A percentile compares a stretch with the other conserved stretches of the same genome.
These are phyloP conservation scores for Halcyon senegalensis DNA, from an alignment of 2,113 vertebrate species.

Conservation along the genomic window DNA sequence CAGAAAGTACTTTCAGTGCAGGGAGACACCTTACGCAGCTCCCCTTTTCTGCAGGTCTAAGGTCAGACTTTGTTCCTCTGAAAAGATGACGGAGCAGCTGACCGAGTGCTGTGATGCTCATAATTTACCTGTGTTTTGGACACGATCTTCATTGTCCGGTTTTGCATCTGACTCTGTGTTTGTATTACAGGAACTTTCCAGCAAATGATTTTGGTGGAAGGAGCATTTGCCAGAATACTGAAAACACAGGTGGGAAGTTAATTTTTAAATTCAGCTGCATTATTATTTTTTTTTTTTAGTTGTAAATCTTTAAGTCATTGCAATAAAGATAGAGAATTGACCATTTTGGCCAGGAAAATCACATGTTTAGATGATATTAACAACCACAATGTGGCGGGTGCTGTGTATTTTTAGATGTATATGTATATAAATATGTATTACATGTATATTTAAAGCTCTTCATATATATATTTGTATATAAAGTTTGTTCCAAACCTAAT, in stretches of 20 bases:
- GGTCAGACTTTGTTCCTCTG: neutral
- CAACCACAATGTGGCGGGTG: neutral
- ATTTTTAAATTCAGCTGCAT: neutral
- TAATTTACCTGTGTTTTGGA: neutral
- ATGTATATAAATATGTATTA: too few relatives aligned
- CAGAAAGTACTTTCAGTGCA: slow-evolving; percentile 9
- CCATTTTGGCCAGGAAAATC: neutral
- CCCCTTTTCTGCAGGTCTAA: neutral
- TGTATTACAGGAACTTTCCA: neutral
- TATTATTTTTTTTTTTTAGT: neutral
- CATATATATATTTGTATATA: neutral
- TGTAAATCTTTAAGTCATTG: neutral
- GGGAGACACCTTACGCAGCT: slow-evolving; percentile 19
- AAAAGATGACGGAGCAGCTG: neutral
- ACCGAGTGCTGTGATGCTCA: neutral
- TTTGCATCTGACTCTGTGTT: neutral
- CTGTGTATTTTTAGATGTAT: neutral
- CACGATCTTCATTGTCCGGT: neutral
- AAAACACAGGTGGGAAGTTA: neutral
- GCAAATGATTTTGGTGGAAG: neutral
- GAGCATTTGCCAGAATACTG: neutral
- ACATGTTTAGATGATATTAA: neutral
- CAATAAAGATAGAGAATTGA: neutral
- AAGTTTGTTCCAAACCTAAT: neutral
- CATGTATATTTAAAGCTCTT: neutral